These are phyloP conservation scores for Narcine bancroftii DNA, from an alignment of 2,113 vertebrate genomes.

Conservation along the genomic window DNA sequence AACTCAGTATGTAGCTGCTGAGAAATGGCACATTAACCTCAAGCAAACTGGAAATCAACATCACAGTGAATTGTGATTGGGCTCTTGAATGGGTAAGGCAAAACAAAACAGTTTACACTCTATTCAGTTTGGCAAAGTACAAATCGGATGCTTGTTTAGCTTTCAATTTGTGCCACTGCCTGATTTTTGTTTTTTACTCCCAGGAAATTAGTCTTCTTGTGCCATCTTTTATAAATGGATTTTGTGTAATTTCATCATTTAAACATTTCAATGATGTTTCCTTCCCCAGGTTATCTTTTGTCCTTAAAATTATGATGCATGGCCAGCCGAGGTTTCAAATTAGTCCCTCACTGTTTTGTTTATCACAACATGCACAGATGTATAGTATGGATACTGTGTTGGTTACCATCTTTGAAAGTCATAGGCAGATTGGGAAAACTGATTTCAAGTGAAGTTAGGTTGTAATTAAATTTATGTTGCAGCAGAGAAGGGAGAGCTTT, in stretches of 20 bases:
- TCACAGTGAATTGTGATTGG: neutral
- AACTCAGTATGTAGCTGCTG: neutral
- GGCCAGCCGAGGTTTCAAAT: neutral
- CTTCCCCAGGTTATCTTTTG: neutral
- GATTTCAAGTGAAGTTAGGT: neutral
- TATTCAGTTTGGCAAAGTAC: neutral
- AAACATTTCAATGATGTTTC: neutral
- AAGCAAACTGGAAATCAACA: neutral
- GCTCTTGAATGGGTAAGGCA: neutral
- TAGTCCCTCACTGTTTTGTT: neutral
- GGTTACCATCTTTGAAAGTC: neutral
- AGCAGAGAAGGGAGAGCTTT: too few relatives aligned
- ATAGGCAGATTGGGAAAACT: neutral
- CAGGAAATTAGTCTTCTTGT: neutral
- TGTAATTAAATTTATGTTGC: neutral
- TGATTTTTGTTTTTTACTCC: neutral
- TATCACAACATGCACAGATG: neutral
- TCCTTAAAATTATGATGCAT: neutral
- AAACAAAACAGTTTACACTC: neutral
- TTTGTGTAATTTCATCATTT: neutral
- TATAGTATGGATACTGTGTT: neutral
- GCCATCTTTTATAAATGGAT: neutral
- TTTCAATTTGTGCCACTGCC: neutral
- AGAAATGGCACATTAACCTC: neutral
- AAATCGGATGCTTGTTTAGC: neutral